phyloP scores from a whole-genome alignment of 2,888 invertebrate genomes.

The Liopterus haemorrhoidalis region DNA sequence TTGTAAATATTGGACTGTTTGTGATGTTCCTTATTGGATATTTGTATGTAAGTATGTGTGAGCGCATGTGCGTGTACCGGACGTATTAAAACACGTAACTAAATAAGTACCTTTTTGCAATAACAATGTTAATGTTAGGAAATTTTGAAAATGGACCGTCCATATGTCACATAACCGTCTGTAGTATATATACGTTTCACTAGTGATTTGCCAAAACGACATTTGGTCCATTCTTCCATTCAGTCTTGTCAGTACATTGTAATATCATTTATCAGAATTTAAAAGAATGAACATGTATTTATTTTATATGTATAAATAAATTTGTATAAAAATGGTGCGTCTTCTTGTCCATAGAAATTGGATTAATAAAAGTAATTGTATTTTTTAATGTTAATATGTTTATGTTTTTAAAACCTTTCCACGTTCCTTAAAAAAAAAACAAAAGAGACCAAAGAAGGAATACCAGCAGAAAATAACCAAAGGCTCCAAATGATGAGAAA shows the following conservation, averaged over 20 bases:
- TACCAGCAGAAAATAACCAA: no score
- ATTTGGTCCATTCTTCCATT: constrained; percentile 24
- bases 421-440: no score
- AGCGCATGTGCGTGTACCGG: no score
- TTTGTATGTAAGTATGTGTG: no score
- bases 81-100: constrained; percentile 2
- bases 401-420: no score
- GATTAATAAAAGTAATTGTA: constrained; percentile 24
- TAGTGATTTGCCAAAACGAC: constrained; percentile 19
- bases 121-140: constrained; percentile 21
- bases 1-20: no score
- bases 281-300: constrained; percentile 24
- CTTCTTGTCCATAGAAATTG: constrained; percentile 22
- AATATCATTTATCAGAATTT: constrained; percentile 22
- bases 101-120: constrained; percentile 23
- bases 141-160: constrained; percentile 23
- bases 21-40: no score
- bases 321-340: constrained; percentile 25
- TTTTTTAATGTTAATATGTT: constrained; percentile 15
- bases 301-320: constrained; percentile 25
- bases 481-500: no score
- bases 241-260: constrained; percentile 23
- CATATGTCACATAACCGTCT: constrained; percentile 22
- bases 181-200: constrained; percentile 9
- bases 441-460: no score